phyloP scores from a whole-genome alignment of 2,888 invertebrate species.

The Geophilus truncorum region DNA sequence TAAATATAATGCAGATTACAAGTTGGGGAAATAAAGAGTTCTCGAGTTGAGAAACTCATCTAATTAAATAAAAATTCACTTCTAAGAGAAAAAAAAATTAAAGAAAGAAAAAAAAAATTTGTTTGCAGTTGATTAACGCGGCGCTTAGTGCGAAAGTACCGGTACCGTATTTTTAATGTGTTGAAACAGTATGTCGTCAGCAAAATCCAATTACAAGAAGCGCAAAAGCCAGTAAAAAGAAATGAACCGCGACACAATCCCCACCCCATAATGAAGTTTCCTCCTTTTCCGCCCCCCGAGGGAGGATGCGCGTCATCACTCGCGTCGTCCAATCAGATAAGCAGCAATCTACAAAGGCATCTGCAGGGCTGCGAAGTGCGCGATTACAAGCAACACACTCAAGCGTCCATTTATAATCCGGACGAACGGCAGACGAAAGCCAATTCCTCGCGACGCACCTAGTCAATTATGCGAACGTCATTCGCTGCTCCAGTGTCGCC shows the following conservation, averaged over 20 bases:
- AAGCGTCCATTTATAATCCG: conserved; percentile 8
- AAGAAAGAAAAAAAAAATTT: neutral
- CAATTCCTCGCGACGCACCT: neutral
- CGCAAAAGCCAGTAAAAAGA: conserved; percentile 8
- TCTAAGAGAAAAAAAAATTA: too few relatives aligned
- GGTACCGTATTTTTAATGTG: conserved; percentile 13
- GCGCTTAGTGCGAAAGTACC: neutral
- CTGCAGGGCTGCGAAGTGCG: conserved; percentile 18
- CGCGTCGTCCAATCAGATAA: conserved; percentile 4
- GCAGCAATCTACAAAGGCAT: conserved; percentile 1
- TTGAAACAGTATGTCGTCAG: conserved; percentile 10
- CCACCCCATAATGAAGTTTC: conserved; percentile 15
- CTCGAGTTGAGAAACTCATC: neutral
- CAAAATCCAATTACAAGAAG: conserved; percentile 10
- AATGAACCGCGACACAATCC: conserved; percentile 27
- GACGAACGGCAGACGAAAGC: neutral
- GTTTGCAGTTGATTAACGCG: neutral
- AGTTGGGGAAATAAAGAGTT: neutral
- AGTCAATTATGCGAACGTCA: conserved; percentile 8
- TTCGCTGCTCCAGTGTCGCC: neutral
- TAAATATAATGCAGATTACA: neutral
- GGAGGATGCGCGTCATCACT: conserved; percentile 27
- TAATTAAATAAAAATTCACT: neutral
- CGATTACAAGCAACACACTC: conserved; percentile 27
- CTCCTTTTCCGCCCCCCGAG: conserved; percentile 2